Evolutionary conservation across 2,113 vertebrate species (phyloP), one percentile per base, ranked within the genome.

Genomic region (Gymnocephalus cernua): DNA sequence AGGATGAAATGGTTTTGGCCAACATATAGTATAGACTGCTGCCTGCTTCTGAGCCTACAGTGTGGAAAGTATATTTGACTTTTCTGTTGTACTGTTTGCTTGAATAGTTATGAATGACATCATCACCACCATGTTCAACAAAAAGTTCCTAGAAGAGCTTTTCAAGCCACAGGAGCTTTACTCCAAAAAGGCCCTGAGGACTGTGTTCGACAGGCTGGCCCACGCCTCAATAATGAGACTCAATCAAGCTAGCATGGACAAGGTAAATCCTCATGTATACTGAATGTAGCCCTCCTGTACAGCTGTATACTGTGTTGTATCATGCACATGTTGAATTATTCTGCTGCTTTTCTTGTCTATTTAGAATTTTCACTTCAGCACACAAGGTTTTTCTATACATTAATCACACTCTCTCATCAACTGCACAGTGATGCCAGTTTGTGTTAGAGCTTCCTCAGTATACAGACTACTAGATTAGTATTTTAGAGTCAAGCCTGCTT

Each of bases 191-290:
- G 97, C 98, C 1, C 94, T 99, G 80, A 94, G 97, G 74, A 98
- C 98, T 0, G 94, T 99, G 65, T 99, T 98, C 0, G 97, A 99
- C 93, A 96, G 98, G 47, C 95, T 99, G 44, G 98, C 98, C 32
- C 98, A 99, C 0, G 96, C 98, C 6, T 99, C 98, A 6, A 99
- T 99, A 63, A 99, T 99, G 98, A 97, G 97, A 63, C 96, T 99
- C 61, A 99, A 99, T 91, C 97, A 98, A 89, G 97, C 98, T 25
- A 99, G 98, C 93, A 99, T 99, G 98, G 98, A 99, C 90, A 99
- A 99, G 97, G 98, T 87, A 74, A 74, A 62, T 79, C 47, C 4
- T 23, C 13, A 67, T 5, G 6, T 14, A 6, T 35, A n/a, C 15
- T 25, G 8, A 35, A 35, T 47, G 54, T 73, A 53, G 6, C 2